Evolutionary conservation across 2,113 vertebrate species (phyloP).

Genomic region (Tetraodon nigroviridis): DNA sequence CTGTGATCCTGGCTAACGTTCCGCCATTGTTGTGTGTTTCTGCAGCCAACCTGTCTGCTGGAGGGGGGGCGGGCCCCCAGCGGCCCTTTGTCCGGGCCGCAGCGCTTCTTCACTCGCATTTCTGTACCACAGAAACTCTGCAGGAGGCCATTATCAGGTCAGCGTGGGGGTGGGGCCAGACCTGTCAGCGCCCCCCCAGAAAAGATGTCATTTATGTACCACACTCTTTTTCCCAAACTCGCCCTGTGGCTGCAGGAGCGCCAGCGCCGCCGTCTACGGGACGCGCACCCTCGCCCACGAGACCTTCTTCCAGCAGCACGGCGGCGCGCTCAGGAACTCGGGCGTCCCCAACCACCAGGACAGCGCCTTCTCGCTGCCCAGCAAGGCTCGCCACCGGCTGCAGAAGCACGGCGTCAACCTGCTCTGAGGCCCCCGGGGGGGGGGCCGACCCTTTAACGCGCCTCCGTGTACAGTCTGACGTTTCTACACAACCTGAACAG

Average conservation of each 20-base stretch:
- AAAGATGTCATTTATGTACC: constrained; percentile 17
- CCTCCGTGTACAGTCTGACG: not conserved
- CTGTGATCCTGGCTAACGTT: constrained; percentile 46
- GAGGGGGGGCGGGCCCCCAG: constrained; percentile 65
- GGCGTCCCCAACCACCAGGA: constrained; percentile 88
- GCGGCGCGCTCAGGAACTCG: constrained; percentile 73
- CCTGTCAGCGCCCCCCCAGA: constrained; percentile 21
- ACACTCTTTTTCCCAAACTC: not conserved
- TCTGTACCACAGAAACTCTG: constrained; percentile 74
- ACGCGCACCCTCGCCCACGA: constrained; percentile 82
- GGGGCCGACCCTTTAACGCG: not conserved
- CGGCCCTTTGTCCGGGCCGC: constrained; percentile 82
- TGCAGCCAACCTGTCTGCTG: constrained; percentile 81
- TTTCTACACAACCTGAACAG: not conserved
- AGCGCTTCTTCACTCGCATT: constrained; percentile 83
- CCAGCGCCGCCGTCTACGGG: constrained; percentile 79
- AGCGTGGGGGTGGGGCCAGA: constrained; percentile 50
- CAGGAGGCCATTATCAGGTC: constrained; percentile 89
- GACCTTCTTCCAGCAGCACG: constrained; percentile 88
- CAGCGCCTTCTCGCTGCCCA: constrained; percentile 79
- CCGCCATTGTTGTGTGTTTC: constrained; percentile 47
- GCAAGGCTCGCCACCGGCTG: constrained; percentile 86
- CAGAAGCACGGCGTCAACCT: constrained; percentile 93
- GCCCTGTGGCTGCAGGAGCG: constrained; percentile 71
- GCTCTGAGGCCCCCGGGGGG: constrained; percentile 70